Evolutionary conservation across 2,113 vertebrate species (phyloP), one percentile per base, ranked within the genome.

Genomic region (Megaceryle torquata): DNA sequence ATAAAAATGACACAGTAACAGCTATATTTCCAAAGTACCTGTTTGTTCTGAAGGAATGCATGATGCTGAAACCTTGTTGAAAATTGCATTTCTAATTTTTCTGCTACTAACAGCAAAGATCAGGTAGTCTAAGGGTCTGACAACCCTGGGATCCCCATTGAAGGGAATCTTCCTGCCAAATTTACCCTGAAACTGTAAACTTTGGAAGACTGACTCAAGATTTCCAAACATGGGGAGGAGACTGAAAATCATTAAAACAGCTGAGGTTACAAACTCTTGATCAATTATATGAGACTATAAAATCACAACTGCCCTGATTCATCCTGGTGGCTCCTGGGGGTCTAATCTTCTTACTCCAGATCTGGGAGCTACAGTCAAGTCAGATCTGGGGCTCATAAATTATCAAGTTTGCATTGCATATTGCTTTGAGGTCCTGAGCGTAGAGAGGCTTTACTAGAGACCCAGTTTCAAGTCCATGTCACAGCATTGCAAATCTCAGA

Each of bases 341-440:
- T 50, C 46, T 65, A 65, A 82, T 10, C 17, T 60, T 10, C 17
- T 60, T 77, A 22, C 50, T 76, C 24, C 17, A 64, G 46, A 37
- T 88, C 39, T 39, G 64, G 75, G 33, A 91, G 54, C 21, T 80
- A 28, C 59, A 78, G 37, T 54, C 54, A 86, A 53, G 60, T 53
- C 67, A 90, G 46, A 74, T 86, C 71, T 74, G 54, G 28, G 44
- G 11, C 46, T 93, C 28, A 82, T 72, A 63, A 93, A 90, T 94
- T 86, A 88, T 53, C 4, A 0, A 77, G 44, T 50, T 90, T 83
- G 17, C 21, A 57, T 59, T 0, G 0, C 5, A 17, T 41, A 18
- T 15, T 91, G 79, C 50, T 88, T 90, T 4, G 3, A 86, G 57
- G 48, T 82, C 53, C 50, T 90, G 71, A 11, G 13, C 35, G 17